Evolutionary conservation across 2,113 vertebrate genomes (phyloP).

Genomic region (Theristicus caerulescens): DNA sequence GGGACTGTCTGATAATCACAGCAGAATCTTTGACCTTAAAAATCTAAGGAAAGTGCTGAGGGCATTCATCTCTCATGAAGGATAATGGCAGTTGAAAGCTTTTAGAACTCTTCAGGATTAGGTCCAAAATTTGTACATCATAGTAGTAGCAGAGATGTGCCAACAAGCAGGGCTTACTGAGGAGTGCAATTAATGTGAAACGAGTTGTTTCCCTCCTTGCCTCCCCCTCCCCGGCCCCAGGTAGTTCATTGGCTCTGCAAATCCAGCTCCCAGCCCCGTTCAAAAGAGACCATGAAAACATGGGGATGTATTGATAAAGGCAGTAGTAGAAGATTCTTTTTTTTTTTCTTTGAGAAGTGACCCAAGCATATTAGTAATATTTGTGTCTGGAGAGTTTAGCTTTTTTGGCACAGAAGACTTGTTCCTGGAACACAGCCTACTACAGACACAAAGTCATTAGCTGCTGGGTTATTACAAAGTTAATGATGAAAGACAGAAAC

Average conservation of each 20-base stretch:
- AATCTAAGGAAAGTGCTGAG: not conserved
- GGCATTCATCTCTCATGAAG: not conserved
- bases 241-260: constrained; percentile 70
- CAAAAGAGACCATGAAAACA: constrained; percentile 73
- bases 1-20: not conserved
- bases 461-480: constrained; percentile 50
- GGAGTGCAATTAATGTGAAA: constrained; percentile 65
- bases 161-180: not conserved
- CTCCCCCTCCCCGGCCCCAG: not conserved
- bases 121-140: constrained; percentile 22
- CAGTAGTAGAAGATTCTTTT: not conserved
- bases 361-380: not conserved
- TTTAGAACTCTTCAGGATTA: constrained; percentile 28
- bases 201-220: constrained; percentile 70
- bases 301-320: constrained; percentile 7
- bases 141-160: constrained; percentile 16
- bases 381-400: constrained; percentile 22
- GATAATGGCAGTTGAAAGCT: constrained; percentile 53
- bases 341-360: not conserved
- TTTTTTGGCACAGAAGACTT: constrained; percentile 31
- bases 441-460: constrained; percentile 47
- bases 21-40: constrained; percentile 36
- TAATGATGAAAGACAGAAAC: constrained; percentile 57
- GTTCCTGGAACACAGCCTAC: constrained; percentile 45
- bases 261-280: constrained; percentile 62